These are phyloP conservation scores for Ctena decussata DNA, from an alignment of 2,888 invertebrate genomes.

Conservation along the genomic window DNA sequence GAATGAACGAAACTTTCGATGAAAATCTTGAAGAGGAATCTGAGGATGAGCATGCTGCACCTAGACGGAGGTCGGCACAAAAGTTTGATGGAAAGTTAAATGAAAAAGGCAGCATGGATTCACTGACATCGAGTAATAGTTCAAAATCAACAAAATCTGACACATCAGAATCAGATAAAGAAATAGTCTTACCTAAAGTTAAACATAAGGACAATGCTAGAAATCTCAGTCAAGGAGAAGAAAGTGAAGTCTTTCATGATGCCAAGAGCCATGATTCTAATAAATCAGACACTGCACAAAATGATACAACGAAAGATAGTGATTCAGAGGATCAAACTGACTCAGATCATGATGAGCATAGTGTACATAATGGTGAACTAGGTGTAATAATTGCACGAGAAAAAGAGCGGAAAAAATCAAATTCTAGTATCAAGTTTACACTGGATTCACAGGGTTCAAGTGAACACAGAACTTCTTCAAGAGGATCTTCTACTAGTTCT, in stretches of 20 bases:
- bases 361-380: constrained; percentile 54
- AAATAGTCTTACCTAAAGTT: constrained; percentile 53
- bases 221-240: neutral
- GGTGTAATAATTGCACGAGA: constrained; percentile 60
- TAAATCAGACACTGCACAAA: constrained; percentile 15
- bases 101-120: constrained; percentile 17
- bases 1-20: constrained; percentile 57
- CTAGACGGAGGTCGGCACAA: constrained; percentile 50
- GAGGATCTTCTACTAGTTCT: constrained; percentile 56
- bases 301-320: neutral
- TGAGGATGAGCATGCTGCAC: constrained; percentile 28
- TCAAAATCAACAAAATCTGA: neutral
- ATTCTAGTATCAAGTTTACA: neutral
- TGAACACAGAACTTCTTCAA: constrained; percentile 45
- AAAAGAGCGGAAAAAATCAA: constrained; percentile 48
- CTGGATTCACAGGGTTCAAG: constrained; percentile 61
- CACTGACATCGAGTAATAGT: constrained; percentile 3
- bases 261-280: constrained; percentile 8
- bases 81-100: constrained; percentile 21
- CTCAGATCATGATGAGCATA: neutral
- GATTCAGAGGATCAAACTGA: neutral
- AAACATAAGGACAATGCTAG: constrained; percentile 44
- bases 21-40: constrained; percentile 54
- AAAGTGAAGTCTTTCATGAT: neutral
- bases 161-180: constrained; percentile 25